phyloP scores from a whole-genome alignment of 2,797 vertebrate species.

The Chloroceryle amazona region DNA sequence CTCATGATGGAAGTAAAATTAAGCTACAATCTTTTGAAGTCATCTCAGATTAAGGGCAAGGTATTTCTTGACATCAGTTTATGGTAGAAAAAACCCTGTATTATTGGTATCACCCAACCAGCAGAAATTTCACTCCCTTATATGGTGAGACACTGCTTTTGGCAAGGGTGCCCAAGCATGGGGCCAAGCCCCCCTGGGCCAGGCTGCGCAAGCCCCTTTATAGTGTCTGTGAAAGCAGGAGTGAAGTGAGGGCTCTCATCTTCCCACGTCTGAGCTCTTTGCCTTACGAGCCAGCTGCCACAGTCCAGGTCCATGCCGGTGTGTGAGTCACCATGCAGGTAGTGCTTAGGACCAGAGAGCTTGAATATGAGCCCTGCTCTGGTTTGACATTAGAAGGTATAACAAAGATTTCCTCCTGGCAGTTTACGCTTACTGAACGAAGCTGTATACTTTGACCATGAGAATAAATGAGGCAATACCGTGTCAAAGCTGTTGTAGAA shows the following conservation, averaged over 20 bases:
- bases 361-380: neutral
- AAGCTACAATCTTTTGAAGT: neutral
- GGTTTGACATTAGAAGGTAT: neutral
- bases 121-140: neutral
- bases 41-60: rapidly evolving
- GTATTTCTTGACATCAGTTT: neutral
- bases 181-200: no score
- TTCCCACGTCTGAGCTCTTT: rapidly evolving
- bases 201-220: neutral
- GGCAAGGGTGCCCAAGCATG: rapidly evolving
- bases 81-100: neutral
- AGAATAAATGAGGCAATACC: neutral
- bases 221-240: neutral
- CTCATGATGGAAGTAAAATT: neutral
- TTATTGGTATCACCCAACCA: neutral
- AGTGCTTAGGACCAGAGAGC: neutral
- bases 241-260: neutral
- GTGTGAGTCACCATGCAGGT: neutral
- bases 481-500: neutral
- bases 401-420: neutral
- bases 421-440: rapidly evolving
- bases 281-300: neutral
- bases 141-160: neutral
- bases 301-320: neutral
- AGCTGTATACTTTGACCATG: neutral